Conservation (phyloP, 2,113 vertebrate genomes). For the Eulemur rufifrons region DNA sequence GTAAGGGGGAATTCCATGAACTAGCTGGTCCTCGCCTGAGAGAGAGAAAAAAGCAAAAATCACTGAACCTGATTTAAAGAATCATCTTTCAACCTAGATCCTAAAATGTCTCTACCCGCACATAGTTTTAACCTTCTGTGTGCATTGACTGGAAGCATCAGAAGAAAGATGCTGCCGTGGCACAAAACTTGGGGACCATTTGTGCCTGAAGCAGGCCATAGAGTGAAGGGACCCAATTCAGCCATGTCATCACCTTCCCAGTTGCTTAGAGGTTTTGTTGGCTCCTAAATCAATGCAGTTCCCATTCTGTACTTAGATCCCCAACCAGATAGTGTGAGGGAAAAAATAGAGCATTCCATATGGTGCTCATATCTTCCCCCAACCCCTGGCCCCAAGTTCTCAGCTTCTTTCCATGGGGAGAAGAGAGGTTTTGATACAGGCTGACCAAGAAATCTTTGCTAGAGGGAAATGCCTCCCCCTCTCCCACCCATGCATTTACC, state of each 20-base stretch:
- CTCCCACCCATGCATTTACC: neutral
- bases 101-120: neutral
- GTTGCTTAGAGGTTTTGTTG: neutral
- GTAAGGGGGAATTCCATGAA: neutral
- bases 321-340: constrained; percentile 66
- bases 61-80: neutral
- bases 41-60: neutral
- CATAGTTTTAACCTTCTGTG: neutral
- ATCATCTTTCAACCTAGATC: neutral
- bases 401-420: neutral
- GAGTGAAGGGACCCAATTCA: neutral
- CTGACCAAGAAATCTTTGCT: neutral
- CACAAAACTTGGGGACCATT: neutral
- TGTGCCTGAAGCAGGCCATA: neutral
- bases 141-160: neutral
- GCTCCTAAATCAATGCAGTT: constrained; percentile 29
- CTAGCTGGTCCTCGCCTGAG: neutral
- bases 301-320: constrained; percentile 60
- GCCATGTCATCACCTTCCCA: neutral
- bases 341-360: constrained; percentile 73
- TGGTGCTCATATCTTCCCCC: constrained; percentile 33
- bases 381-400: neutral
- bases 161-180: neutral
- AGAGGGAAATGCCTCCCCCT: neutral
- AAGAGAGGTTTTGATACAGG: neutral